These are phyloP conservation scores for Temnothorax curvispinosus DNA, from an alignment of 1,140 invertebrate genomes.

Conservation along the genomic window DNA sequence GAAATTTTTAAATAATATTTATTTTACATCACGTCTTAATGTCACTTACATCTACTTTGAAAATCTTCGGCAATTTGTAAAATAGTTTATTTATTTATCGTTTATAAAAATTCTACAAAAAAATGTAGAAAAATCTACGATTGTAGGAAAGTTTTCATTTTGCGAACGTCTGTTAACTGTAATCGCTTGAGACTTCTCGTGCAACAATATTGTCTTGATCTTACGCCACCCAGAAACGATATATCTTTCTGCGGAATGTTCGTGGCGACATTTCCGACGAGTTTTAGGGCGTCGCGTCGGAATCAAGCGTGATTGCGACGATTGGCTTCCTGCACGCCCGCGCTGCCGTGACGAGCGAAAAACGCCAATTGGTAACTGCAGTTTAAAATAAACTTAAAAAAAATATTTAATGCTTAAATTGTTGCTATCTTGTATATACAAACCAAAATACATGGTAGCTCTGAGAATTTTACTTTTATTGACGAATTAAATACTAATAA, in stretches of 20 bases:
- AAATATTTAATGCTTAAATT: conserved; percentile 2
- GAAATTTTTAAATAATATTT: background rate
- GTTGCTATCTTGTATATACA: background rate
- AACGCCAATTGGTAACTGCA: conserved; percentile 5
- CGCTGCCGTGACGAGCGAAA: conserved; percentile 7
- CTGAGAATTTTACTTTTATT: background rate
- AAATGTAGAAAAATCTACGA: background rate
- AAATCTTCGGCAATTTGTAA: background rate
- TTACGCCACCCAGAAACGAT: conserved; percentile 9
- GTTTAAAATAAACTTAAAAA: background rate
- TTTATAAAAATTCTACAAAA: background rate
- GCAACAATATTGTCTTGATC: conserved; percentile 46
- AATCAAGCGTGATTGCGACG: conserved; percentile 34
- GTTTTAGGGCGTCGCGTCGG: conserved; percentile 40
- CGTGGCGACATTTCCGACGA: conserved; percentile 43
- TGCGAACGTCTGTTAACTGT: background rate
- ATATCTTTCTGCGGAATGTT: conserved; percentile 44
- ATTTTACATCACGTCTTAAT: background rate
- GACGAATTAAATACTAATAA: background rate
- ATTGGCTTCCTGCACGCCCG: conserved; percentile 14
- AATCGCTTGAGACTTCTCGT: conserved; percentile 13
- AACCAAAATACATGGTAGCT: background rate
- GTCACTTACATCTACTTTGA: background rate
- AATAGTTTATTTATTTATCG: background rate
- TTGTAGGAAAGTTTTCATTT: background rate